Base-by-base conservation (phyloP, 2,797 vertebrate species). In the Manis javanica region DNA sequence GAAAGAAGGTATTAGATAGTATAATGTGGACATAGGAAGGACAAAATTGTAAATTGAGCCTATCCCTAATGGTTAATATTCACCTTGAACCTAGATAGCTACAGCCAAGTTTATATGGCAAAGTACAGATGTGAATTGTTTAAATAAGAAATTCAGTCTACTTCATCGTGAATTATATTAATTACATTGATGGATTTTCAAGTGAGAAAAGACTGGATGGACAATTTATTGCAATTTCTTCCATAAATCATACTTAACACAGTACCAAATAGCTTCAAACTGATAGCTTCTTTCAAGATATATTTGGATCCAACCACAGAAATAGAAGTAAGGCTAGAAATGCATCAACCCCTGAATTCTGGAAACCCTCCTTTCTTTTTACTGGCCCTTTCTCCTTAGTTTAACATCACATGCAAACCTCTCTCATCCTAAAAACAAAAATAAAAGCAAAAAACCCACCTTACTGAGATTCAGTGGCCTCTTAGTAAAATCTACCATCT, bases 381-480 rank as follows among this genome's bases (percentile, higher is more conserved):
- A 2, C 6, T 18, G 14, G 29, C 2, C 57, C 57, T 93, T 68
- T 95, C 42, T 94, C 64, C 34, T 86, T 64, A 66, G 37, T 29
- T 75, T 46, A 85, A 91, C 57, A 75, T 75, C 21, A 26, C 21
- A 13, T 82, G 21, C 34, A 89, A 90, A 46, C 18, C 16, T 57
- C 57, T 83, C 77, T 92, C 68, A 64, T 72, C 37, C 72, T 81
- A 85, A 91, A 83, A 84, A 91, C 46, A 91, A 51, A 74, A 51
- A 64, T 9, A 46, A 81, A 90, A 83, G 39, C 23, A 55, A 42
- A 51, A 87, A 18, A 0, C 3, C 69, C 7, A 34, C 18, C 37
- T 72, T 78, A 4, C 55, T 87, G 49, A 86, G 72, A 49, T 18
- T 82, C 46, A 37, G 16, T 34, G 2, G 74, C 42, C 18, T 37